Evolutionary conservation across 2,797 vertebrate species (phyloP), one percentile per base, ranked within the genome.

Genomic region (Myiothlypis coronata): DNA sequence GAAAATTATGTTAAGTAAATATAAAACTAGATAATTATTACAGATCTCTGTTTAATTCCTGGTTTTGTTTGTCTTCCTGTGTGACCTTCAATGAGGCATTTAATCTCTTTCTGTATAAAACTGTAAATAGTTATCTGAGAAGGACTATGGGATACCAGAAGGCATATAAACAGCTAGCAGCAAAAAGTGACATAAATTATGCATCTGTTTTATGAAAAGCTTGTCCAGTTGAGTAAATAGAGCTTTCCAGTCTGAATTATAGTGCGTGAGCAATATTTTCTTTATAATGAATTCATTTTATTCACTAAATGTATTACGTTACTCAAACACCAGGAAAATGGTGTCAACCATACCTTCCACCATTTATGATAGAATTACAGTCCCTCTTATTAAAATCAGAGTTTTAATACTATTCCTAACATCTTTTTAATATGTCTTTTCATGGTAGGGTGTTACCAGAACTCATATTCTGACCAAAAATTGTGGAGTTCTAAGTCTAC

Each of bases 101-200:
- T 91, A 39, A 85, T 83, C 56, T 77, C 32, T 86, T 53, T 77
- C 49, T 64, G 6, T 43, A 61, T 47, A 46, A 85, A 89, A 87
- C 12, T 70, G 56, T 64, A 85, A 94, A 93, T 8, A 92, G 49
- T 53, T 80, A 30, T 43, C 79, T 53, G 46, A 80, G 67, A 89
- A 74, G 55, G 41, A 60, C 79, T 75, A 6, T 15, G n/a, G 65
- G 75, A 77, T 61, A 80, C n/a, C 65, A 67, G 34, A 77, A 83
- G 68, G 53, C 56, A 85, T 21, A 71, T 35, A 44, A 93, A 81
- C 26, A 87, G 64, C 83, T 56, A 92, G 46, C n/a, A 94, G 69
- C 63, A 93, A 87, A 76, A 91, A 39, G 67, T 64, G 61, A 88
- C 53, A 89, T 90, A 87, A 92, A 93, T 94, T 91, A 94, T 90